phyloP scores from a whole-genome alignment of 92 coral and sea anemone genomes.

The Palythoa heliodiscus region DNA sequence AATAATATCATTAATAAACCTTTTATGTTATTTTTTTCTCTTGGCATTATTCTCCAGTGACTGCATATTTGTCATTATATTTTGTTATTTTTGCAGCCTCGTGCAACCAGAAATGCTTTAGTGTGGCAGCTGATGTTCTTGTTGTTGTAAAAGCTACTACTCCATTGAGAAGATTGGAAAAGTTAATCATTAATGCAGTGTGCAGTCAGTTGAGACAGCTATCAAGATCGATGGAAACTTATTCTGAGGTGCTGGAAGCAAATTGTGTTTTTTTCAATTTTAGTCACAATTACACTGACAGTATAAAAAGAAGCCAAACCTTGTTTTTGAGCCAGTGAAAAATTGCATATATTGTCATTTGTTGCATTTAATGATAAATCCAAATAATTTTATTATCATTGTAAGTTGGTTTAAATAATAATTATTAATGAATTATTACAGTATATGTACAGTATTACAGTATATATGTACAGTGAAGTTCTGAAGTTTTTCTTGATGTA shows the following conservation, averaged over 20 bases:
- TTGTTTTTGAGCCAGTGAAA: too few species aligned
- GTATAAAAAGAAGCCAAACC: not conserved
- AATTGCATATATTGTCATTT: too few species aligned
- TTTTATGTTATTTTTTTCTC: not conserved
- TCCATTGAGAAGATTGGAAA: slow-evolving; percentile 3
- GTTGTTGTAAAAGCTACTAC: slow-evolving; percentile 7
- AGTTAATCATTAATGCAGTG: slow-evolving; percentile 6
- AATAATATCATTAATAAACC: not conserved
- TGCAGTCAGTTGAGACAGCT: slow-evolving; percentile 34
- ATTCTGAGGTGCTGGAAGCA: slow-evolving; percentile 15
- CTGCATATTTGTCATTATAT: too few species aligned
- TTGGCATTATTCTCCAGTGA: too few species aligned
- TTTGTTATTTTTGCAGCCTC: slow-evolving; percentile 16
- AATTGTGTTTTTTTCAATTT: not conserved
- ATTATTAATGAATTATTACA: too few species aligned
- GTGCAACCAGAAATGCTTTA: slow-evolving; percentile 20
- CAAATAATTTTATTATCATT: too few species aligned
- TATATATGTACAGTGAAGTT: too few species aligned
- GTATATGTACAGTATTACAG: too few species aligned
- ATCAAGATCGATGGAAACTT: slow-evolving; percentile 13
- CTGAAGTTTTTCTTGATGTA: too few species aligned
- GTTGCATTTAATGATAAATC: too few species aligned
- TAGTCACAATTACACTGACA: not conserved
- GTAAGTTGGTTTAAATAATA: too few species aligned
- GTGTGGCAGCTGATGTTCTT: slow-evolving; percentile 28